Base-by-base conservation (phyloP, 1,140 invertebrate species). In the Sweltsa coloradensis region DNA sequence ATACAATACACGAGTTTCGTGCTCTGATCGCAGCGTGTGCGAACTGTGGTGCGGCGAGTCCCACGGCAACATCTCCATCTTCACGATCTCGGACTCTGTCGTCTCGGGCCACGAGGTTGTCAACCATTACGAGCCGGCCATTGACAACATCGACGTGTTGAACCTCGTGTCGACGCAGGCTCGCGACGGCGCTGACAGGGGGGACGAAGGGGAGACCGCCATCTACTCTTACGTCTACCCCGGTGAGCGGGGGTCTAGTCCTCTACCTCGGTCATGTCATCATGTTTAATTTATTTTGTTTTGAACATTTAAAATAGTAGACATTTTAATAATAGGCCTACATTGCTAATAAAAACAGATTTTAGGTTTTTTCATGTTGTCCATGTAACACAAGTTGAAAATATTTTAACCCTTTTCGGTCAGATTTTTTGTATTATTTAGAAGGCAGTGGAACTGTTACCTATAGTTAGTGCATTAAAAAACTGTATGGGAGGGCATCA, bases 221-320 rank as follows among this genome's bases (percentile, higher is more conserved):
- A 75, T 92, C 5, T 81, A 85, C 63, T 85, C 85, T 0, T 90
- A 89, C 55, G 78, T 87, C 3, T 78, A 76, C 68, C 83, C 74
- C 54, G 69, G 68, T 68, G 54, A 43, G 45, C 1, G 3, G n/a
- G 18, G 2, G 2, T 34, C 34, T n/a, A n/a, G 3, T 18, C 1
- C 9, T 7, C 34, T 7, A n/a, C 4, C 3, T 7, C 16, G 34
- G 18, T 9, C 34, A 34, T n/a, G n/a, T 41, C n/a, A 5, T 41
- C 13, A 22, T 19, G 19, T 2, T 41, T 41, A 3, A 2, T 41
- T n/a, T 5, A 14, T 22, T 19, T 22, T 41, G 39, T 41, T n/a
- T 5, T 19, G 23, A 5, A n/a, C 7, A 34, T 34, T 5, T 2
- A 34, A 34, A n/a, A n/a, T n/a, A n/a, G n/a, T n/a, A n/a, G n/a